These are phyloP conservation scores for Chelonus formosanus DNA, from an alignment of 2,888 invertebrate genomes.

Conservation along the genomic window DNA sequence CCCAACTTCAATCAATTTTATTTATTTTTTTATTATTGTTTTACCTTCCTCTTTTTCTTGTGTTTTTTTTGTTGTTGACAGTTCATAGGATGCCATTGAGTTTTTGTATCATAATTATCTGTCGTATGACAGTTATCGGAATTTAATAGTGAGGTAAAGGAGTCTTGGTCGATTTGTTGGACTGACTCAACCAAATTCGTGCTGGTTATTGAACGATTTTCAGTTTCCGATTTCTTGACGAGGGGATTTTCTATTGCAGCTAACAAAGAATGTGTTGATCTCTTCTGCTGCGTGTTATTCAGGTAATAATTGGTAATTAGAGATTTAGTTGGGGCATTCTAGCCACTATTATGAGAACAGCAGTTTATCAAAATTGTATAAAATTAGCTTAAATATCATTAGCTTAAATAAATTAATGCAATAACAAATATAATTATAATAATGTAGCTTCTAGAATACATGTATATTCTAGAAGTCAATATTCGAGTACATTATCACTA, in stretches of 20 bases:
- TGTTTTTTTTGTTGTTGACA: constrained; percentile 60
- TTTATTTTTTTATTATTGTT: constrained; percentile 34
- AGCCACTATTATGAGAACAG: constrained; percentile 26
- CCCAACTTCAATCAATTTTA: constrained; percentile 22
- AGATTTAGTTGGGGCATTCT: constrained; percentile 21
- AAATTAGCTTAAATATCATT: constrained; percentile 5
- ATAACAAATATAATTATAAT: constrained; percentile 7
- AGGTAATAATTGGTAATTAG: constrained; percentile 42
- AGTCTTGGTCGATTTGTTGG: constrained; percentile 55
- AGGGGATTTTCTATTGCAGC: constrained; percentile 58
- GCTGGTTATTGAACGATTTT: constrained; percentile 55
- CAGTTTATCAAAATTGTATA: constrained; percentile 40
- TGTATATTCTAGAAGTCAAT: neutral
- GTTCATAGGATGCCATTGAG: constrained; percentile 57
- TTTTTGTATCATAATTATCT: constrained; percentile 53
- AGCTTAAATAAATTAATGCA: constrained; percentile 1
- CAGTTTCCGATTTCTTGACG: constrained; percentile 55
- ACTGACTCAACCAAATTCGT: constrained; percentile 53
- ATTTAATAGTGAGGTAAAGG: constrained; percentile 57
- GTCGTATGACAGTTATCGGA: constrained; percentile 57
- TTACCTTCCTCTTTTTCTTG: constrained; percentile 64
- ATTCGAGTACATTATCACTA: constrained; percentile 26
- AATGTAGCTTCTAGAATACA: constrained; percentile 2
- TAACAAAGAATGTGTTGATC: constrained; percentile 55
- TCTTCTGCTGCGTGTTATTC: constrained; percentile 53